Evolutionary conservation across 2,797 vertebrate species (phyloP).

Genomic region (Oryzias sinensis): DNA sequence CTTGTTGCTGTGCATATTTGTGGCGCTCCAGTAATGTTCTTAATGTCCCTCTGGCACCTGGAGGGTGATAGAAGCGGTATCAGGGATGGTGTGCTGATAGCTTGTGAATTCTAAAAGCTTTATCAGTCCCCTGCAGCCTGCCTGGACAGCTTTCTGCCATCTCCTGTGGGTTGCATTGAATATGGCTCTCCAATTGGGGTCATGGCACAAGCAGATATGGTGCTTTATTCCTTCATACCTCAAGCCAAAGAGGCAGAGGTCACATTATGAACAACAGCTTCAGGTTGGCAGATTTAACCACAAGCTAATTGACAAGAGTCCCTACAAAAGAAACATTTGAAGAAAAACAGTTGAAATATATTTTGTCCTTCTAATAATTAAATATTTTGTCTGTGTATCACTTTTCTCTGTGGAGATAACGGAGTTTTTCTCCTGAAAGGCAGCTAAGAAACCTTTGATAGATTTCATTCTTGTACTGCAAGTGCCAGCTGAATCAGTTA

Average conservation of each 20-base stretch:
- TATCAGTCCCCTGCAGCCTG: conserved; percentile 74
- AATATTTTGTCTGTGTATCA: neutral
- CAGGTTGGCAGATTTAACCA: conserved; percentile 24
- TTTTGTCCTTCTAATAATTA: neutral
- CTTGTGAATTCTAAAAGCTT: conserved; percentile 72
- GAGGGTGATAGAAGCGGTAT: conserved; percentile 44
- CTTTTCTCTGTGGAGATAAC: neutral
- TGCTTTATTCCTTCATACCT: conserved; percentile 66
- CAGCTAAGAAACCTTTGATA: neutral
- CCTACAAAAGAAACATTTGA: conserved; percentile 19
- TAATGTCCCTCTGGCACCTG: conserved; percentile 51
- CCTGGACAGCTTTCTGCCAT: conserved; percentile 46
- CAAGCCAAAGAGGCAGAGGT: conserved; percentile 46
- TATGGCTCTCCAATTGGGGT: conserved; percentile 77
- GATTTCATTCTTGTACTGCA: neutral
- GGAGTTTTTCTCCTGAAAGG: neutral
- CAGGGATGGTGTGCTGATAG: conserved; percentile 53
- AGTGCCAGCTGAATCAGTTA: too few species aligned
- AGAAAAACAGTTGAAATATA: neutral
- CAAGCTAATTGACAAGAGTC: conserved; percentile 27
- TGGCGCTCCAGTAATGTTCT: conserved; percentile 40
- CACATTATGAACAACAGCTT: conserved; percentile 40
- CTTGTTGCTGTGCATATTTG: conserved; percentile 31
- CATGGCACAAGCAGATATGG: conserved; percentile 65
- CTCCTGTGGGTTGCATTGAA: conserved; percentile 70